Conservation (phyloP, 2,113 vertebrate genomes). For the Phyllostomus discolor region DNA sequence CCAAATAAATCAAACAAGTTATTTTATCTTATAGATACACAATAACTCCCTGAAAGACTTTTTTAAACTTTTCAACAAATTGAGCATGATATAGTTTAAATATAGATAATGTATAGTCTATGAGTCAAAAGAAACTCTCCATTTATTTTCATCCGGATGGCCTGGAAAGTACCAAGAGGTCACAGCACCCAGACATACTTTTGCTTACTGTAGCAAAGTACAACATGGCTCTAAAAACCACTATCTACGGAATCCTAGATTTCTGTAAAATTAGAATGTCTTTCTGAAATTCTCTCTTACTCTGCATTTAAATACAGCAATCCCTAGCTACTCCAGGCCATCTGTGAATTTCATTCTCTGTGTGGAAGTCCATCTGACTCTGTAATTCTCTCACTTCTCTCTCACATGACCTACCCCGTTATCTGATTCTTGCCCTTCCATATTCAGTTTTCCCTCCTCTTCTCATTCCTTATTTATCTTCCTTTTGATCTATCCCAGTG, state of each 20-base stretch:
- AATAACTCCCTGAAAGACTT: not conserved
- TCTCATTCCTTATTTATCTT: not conserved
- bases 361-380: not conserved
- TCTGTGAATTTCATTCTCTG: not conserved
- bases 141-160: slow-evolving; percentile 23
- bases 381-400: not conserved
- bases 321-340: not conserved
- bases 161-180: not conserved
- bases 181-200: not conserved
- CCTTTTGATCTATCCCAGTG: not conserved
- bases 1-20: not conserved
- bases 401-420: not conserved
- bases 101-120: not conserved
- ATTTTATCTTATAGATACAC: not conserved
- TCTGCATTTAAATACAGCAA: not conserved
- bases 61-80: not conserved
- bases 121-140: not conserved
- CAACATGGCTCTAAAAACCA: not conserved
- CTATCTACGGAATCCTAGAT: not conserved
- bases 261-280: not conserved
- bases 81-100: not conserved
- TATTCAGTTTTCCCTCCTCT: not conserved
- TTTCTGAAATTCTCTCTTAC: not conserved
- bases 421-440: not conserved
- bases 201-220: not conserved